Base-by-base conservation (phyloP, 2,888 invertebrate genomes). In the Calameuta pallipes region DNA sequence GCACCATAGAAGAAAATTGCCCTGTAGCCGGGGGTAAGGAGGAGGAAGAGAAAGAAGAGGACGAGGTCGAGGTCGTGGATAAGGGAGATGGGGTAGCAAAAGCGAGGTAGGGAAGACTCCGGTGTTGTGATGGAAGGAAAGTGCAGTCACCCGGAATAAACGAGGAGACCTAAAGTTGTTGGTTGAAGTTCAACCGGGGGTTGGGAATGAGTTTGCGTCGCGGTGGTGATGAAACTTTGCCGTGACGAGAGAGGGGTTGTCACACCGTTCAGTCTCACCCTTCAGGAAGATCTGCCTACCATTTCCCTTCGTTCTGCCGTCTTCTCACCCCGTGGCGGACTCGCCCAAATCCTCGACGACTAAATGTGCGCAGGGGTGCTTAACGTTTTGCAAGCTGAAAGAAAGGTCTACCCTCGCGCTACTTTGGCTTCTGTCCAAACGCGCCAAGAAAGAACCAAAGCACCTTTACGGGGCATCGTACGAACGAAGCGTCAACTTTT, bases 61-160 rank as follows among this genome's bases (percentile, higher is more conserved):
- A 75, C n/a, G 56, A 56, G 56, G 23, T 56, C 56, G 56, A 56
- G 56, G 56, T 23, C 56, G 9, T 23, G 56, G 56, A 56, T 56
- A 9, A 56, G 23, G 9, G 56, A 23, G 56, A 56, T 56, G 56
- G 56, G 56, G 56, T 23, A 56, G 56, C 56, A 81, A 82, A 69
- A 76, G 75, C 31, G 34, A 70, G 78, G 71, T 70, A 70, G 78
- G 75, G 69, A 76, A 80, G 73, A 84, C 82, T 83, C 85, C 80
- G 85, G 84, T 84, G 85, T 84, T 80, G 83, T 84, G 89, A 89
- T 87, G 87, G 89, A 89, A 89, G 88, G 90, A 90, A 90, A 89
- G 88, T 89, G 90, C 90, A 91, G 90, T 90, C 89, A 89, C 86
- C 91, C 90, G 89, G 90, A 91, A 91, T 91, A 91, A 91, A 91